Evolutionary conservation across 1,140 invertebrate species (phyloP), one percentile per base, ranked within the genome.

Genomic region (Wiebesia pumilae): DNA sequence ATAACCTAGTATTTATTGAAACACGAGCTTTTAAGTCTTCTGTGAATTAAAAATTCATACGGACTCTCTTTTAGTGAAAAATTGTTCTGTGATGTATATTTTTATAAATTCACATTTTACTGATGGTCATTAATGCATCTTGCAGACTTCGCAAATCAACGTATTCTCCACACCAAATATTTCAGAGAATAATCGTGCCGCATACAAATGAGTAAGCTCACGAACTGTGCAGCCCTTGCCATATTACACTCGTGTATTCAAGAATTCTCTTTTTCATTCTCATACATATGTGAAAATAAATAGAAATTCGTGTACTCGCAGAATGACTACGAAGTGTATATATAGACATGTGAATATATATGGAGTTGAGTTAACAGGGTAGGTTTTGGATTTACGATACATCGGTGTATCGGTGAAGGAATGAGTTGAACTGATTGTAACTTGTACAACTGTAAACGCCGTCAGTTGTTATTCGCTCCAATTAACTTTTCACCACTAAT

Each of bases 401-500:
- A 81, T 81, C 43, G 38, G 21, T 71, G 9, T 43, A 81, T 81
- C 43, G 38, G 21, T 71, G 9, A 33, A 6, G 65, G 27, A 38
- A 78, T n/a, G 14, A 67, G 21, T 38, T 30, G n/a, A 33, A 47
- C 33, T 38, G 67, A 75, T 78, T 83, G 81, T 81, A 84, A 84
- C 82, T 84, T 80, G 86, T 58, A 75, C 86, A 82, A 69, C 69
- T 81, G 58, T 81, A 81, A 84, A 84, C 67, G 86, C n/a, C 24
- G 51, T 54, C 67, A 35, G 16, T 54, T 62, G 33, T 24, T 71
- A 58, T 87, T 80, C 54, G 83, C 82, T 82, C 81, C 69, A 88
- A 88, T 84, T 84, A 88, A 88, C 85, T 88, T 88, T 87, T 88
- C 81, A 58, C 82, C 85, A 54, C 82, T 87, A 87, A 87, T 88